Conservation (phyloP, 2,113 vertebrate genomes). For the Gasterosteus nipponicus region DNA sequence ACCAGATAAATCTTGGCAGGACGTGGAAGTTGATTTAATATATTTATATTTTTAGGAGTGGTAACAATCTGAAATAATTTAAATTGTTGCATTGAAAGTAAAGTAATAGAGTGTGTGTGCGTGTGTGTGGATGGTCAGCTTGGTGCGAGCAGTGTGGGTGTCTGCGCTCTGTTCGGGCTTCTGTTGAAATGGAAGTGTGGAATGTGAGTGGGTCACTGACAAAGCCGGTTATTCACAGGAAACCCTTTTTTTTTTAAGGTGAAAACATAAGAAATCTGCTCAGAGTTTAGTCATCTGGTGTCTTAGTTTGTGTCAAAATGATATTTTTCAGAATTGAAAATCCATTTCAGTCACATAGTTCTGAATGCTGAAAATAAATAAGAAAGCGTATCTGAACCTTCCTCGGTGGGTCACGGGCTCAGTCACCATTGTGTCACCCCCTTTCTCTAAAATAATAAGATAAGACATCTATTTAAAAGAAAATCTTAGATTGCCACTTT, state of each 20-base stretch:
- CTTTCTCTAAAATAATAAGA: neutral
- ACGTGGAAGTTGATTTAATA: neutral
- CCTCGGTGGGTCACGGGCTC: neutral
- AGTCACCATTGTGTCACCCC: neutral
- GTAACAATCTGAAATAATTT: neutral
- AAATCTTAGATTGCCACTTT: neutral
- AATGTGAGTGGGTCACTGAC: slow-evolving; percentile 56
- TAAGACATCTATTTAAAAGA: neutral
- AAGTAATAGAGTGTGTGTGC: neutral
- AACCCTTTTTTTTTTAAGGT: slow-evolving; percentile 12
- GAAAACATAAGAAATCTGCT: neutral
- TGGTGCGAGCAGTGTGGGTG: slow-evolving; percentile 8
- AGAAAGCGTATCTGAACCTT: neutral
- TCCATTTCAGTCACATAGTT: neutral
- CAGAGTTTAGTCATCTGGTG: neutral
- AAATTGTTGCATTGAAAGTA: neutral
- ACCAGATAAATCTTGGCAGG: neutral
- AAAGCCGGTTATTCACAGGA: slow-evolving; percentile 34
- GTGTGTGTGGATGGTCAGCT: neutral
- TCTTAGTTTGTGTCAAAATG: neutral
- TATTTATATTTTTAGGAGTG: neutral
- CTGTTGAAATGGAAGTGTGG: slow-evolving; percentile 38
- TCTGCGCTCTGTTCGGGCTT: slow-evolving; percentile 13
- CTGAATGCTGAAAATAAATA: neutral
- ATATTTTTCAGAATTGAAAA: neutral